Conservation (phyloP, 2,113 vertebrate species). For the Percopsis transmontana region DNA sequence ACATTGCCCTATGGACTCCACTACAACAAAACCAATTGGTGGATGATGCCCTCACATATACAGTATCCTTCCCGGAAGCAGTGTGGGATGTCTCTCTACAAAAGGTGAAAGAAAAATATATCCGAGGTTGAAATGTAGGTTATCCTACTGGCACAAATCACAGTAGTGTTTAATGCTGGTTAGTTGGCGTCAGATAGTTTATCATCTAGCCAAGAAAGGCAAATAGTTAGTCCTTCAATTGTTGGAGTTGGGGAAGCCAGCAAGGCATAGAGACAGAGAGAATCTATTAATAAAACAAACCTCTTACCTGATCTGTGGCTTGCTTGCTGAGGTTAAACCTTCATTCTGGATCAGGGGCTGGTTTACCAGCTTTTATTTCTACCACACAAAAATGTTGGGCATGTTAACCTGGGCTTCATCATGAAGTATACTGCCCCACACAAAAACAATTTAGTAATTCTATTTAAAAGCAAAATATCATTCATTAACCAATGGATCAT, state of each 20-base stretch:
- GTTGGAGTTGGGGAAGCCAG: background rate
- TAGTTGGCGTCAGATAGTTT: background rate
- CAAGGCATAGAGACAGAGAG: background rate
- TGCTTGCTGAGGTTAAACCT: background rate
- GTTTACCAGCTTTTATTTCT: background rate
- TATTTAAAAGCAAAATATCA: too few species aligned
- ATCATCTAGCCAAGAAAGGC: background rate
- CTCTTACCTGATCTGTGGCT: slow-evolving; percentile 12
- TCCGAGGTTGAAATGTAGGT: slow-evolving; percentile 1
- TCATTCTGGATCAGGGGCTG: slow-evolving; percentile 6
- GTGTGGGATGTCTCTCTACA: background rate
- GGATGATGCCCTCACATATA: too few species aligned
- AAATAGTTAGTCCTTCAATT: too few species aligned
- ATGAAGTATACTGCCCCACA: background rate
- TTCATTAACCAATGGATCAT: too few species aligned
- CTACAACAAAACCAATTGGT: too few species aligned
- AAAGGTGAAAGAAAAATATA: background rate
- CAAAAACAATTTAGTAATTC: background rate
- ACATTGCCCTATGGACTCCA: too few species aligned
- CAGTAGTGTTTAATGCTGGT: background rate
- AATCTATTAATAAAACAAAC: background rate
- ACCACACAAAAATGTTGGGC: background rate
- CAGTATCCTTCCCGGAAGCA: background rate
- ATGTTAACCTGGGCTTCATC: background rate
- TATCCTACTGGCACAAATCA: background rate